Conservation (phyloP, 1,140 invertebrate genomes). For the Dinoponera quadriceps region DNA sequence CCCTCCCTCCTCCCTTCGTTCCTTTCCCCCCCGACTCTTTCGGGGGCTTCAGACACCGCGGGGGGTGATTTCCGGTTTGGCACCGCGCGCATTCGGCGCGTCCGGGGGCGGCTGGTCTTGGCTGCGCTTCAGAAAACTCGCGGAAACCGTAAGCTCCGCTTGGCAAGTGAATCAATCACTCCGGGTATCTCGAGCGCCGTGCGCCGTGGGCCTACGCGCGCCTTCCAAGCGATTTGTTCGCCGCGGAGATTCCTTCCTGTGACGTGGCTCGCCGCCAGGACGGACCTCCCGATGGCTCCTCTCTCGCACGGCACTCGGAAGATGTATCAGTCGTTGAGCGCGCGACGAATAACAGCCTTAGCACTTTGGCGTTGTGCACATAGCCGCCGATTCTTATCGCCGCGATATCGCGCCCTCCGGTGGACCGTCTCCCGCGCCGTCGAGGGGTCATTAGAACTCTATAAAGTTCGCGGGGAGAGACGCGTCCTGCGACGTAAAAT, state of each 20-base stretch:
- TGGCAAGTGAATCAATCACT: conserved; percentile 83
- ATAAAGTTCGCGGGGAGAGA: neutral
- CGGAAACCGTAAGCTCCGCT: conserved; percentile 76
- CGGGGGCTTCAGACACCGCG: conserved; percentile 25
- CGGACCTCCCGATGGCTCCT: conserved; percentile 34
- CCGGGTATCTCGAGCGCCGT: conserved; percentile 72
- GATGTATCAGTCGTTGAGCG: conserved; percentile 39
- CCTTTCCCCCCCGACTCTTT: neutral
- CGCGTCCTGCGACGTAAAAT: neutral
- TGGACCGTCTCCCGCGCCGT: neutral
- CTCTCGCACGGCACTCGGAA: conserved; percentile 27
- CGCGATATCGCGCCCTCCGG: neutral
- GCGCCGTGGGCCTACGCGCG: conserved; percentile 66
- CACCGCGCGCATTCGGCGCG: conserved; percentile 74
- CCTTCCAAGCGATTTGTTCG: conserved; percentile 74
- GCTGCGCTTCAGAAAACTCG: conserved; percentile 81
- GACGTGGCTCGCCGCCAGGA: conserved; percentile 79
- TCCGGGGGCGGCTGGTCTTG: conserved; percentile 73
- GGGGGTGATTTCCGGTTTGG: conserved; percentile 81
- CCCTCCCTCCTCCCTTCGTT: neutral
- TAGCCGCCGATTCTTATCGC: neutral
- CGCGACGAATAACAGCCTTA: conserved; percentile 37
- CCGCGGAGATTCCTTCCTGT: conserved; percentile 73
- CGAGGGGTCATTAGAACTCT: neutral
- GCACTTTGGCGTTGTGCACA: conserved; percentile 2